These are phyloP conservation scores for Hoplodrina ambigua DNA, from an alignment of 2,888 invertebrate species.

Conservation along the genomic window DNA sequence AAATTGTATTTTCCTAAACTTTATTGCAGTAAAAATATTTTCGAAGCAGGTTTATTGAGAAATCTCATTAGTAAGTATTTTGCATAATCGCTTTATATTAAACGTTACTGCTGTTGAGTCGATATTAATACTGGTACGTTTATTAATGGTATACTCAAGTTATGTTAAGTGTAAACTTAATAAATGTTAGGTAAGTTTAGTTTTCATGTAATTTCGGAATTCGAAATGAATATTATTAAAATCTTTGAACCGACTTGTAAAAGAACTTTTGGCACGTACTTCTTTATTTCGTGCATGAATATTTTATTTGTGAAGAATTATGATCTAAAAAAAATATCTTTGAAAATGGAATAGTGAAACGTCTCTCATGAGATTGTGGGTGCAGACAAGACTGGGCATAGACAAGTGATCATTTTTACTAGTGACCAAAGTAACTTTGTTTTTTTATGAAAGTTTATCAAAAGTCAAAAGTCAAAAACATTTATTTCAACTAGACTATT, in stretches of 20 bases:
- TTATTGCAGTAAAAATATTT: constrained; percentile 1
- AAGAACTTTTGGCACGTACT: background rate
- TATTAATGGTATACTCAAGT: background rate
- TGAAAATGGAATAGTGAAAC: no score
- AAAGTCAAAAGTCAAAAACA: no score
- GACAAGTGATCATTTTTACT: no score
- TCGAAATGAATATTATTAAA: background rate
- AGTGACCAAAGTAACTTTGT: no score
- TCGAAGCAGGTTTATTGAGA: constrained; percentile 11
- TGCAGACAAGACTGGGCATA: no score
- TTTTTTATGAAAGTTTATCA: no score
- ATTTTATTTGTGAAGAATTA: constrained; percentile 1
- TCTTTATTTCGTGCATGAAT: background rate
- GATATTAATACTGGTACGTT: background rate
- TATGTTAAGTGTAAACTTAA: constrained; percentile 1
- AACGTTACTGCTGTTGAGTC: background rate
- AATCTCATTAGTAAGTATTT: constrained; percentile 14
- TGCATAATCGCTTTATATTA: background rate
- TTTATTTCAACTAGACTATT: no score
- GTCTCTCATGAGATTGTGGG: no score
- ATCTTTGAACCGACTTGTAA: background rate
- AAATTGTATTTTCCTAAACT: background rate
- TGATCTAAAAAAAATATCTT: background rate
- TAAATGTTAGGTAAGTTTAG: background rate
- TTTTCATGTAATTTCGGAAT: background rate